These are phyloP conservation scores for Odontamblyopus rebecca DNA, from an alignment of 2,797 vertebrate genomes.

Conservation along the genomic window DNA sequence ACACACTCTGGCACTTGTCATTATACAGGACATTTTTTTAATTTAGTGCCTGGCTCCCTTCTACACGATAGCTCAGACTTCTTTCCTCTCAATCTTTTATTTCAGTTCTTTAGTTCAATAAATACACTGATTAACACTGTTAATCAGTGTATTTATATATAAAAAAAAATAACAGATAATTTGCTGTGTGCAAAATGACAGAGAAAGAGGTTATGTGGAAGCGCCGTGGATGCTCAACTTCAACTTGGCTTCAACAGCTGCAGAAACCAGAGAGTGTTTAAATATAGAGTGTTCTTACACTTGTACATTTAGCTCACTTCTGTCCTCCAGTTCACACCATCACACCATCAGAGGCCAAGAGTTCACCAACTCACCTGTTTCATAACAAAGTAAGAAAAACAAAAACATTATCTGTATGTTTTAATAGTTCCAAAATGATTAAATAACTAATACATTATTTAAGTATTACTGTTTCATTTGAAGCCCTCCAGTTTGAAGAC, in stretches of 20 bases:
- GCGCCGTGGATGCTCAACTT: constrained; percentile 68
- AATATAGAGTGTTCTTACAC: constrained; percentile 75
- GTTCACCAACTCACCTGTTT: neutral
- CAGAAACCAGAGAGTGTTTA: constrained; percentile 79
- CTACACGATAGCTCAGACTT: neutral
- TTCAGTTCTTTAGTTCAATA: neutral
- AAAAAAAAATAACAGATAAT: neutral
- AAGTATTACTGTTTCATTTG: neutral
- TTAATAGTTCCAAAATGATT: neutral
- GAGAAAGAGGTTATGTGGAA: constrained; percentile 19
- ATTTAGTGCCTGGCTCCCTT: neutral
- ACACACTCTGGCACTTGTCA: constrained; percentile 3
- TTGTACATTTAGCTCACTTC: constrained; percentile 56
- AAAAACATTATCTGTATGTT: neutral
- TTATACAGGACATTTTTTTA: neutral
- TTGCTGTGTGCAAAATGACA: neutral
- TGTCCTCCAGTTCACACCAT: constrained; percentile 57
- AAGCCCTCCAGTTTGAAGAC: neutral
- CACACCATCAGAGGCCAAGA: neutral
- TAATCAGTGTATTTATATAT: neutral
- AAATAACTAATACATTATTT: neutral
- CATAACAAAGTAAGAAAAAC: neutral
- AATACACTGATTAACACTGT: neutral
- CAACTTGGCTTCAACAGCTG: constrained; percentile 79
- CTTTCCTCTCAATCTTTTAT: neutral